These are phyloP conservation scores for Kryptolebias ocellatus DNA, from an alignment of 2,797 vertebrate genomes.

Conservation along the genomic window DNA sequence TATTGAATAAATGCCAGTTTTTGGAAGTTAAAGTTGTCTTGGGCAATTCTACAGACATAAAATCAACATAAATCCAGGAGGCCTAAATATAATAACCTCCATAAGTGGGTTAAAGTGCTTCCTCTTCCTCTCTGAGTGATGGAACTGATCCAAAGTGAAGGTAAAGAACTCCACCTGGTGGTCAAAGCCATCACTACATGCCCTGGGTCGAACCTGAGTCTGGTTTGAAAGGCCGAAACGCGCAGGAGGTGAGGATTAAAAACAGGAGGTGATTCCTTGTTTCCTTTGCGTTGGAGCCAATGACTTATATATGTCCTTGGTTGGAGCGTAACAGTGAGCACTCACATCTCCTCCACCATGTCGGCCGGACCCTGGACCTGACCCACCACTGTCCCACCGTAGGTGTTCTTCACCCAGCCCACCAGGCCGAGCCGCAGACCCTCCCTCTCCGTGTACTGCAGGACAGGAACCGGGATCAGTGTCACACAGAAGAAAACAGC, in stretches of 20 bases:
- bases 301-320: too few species aligned
- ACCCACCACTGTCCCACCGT: constrained; percentile 87
- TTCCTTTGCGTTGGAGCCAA: too few species aligned
- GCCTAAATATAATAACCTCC: too few species aligned
- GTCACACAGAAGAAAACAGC: not conserved
- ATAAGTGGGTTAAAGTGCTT: too few species aligned
- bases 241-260: not conserved
- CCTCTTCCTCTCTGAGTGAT: not conserved
- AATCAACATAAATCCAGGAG: too few species aligned
- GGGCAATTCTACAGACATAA: too few species aligned
- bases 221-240: too few species aligned
- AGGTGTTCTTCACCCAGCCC: constrained; percentile 95
- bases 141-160: constrained; percentile 8
- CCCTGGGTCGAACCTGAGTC: too few species aligned
- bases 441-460: constrained; percentile 90
- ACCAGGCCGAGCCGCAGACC: constrained; percentile 87
- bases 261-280: not conserved
- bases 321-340: constrained; percentile 28
- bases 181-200: not conserved
- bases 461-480: constrained; percentile 7
- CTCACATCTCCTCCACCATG: constrained; percentile 90
- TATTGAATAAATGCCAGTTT: too few species aligned
- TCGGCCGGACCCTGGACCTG: constrained; percentile 89
- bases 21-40: too few species aligned
- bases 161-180: constrained; percentile 30